A percentile compares a stretch with the other conserved stretches of the same genome.
Conservation (phyloP, 2,113 vertebrate genomes). For the Pterocles orientalis region DNA sequence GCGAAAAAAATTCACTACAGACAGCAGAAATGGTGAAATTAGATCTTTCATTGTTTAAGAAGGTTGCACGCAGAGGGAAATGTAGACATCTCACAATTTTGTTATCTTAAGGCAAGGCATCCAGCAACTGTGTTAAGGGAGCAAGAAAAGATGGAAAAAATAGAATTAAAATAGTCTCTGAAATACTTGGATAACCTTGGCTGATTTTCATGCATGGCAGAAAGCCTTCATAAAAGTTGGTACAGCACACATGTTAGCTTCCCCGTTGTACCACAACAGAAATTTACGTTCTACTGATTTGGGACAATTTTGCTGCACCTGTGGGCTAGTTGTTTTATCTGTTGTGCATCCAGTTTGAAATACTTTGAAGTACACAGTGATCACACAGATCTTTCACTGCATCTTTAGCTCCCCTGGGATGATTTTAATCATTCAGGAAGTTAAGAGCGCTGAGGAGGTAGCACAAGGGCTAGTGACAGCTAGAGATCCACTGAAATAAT, state of each 20-base stretch:
- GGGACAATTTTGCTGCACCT: not conserved
- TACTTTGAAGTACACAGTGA: not conserved
- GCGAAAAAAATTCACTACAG: constrained; percentile 22
- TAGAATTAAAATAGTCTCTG: not conserved
- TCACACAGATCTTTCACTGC: not conserved
- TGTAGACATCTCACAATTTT: fast-evolving
- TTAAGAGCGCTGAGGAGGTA: not conserved
- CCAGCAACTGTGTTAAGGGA: not conserved
- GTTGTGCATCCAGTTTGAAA: not conserved
- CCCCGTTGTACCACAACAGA: not conserved
- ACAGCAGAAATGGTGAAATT: not conserved
- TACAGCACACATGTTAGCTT: not conserved
- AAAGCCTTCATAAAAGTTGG: not conserved
- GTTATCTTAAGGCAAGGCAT: not conserved
- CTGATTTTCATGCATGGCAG: not conserved
- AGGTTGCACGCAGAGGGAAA: not conserved
- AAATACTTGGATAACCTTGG: not conserved
- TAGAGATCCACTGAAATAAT: not conserved
- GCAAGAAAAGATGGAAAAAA: not conserved
- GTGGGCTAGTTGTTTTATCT: not conserved
- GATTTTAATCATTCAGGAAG: not conserved
- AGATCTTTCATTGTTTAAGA: not conserved
- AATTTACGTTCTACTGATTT: not conserved
- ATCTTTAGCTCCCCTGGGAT: not conserved
- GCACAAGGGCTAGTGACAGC: not conserved